phyloP scores from a whole-genome alignment of 2,797 vertebrate genomes.

The Cyprinodon diabolis region DNA sequence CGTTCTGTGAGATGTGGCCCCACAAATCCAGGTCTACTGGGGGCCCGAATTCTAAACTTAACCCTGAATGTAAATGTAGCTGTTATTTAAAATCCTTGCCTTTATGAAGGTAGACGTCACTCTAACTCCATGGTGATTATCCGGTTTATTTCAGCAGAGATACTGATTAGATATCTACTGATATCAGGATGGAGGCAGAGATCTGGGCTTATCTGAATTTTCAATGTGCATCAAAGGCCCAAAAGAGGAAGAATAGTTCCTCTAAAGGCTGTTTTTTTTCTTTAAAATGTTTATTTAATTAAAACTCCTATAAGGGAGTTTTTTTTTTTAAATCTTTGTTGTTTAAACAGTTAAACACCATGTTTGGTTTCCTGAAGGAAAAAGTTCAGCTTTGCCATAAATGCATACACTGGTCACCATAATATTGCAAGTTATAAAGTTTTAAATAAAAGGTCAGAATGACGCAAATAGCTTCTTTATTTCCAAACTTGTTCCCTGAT shows the following conservation, averaged over 20 bases:
- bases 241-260: neutral
- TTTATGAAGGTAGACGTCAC: neutral
- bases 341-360: too few relatives aligned
- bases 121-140: neutral
- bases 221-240: neutral
- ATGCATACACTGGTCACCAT: too few relatives aligned
- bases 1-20: neutral
- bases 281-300: neutral
- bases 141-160: conserved; percentile 8
- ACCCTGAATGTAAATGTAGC: neutral
- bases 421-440: too few relatives aligned
- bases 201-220: neutral
- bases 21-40: neutral
- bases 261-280: neutral
- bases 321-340: too few relatives aligned
- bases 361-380: too few relatives aligned
- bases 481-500: too few relatives aligned
- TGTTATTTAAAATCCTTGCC: neutral
- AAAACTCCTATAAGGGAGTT: too few relatives aligned
- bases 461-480: too few relatives aligned
- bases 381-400: too few relatives aligned
- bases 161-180: conserved; percentile 10
- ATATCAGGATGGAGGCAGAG: conserved; percentile 6
- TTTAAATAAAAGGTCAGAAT: too few relatives aligned
- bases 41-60: neutral